Conservation (phyloP, 1,140 invertebrate genomes). For the Chironomus striatipennis region DNA sequence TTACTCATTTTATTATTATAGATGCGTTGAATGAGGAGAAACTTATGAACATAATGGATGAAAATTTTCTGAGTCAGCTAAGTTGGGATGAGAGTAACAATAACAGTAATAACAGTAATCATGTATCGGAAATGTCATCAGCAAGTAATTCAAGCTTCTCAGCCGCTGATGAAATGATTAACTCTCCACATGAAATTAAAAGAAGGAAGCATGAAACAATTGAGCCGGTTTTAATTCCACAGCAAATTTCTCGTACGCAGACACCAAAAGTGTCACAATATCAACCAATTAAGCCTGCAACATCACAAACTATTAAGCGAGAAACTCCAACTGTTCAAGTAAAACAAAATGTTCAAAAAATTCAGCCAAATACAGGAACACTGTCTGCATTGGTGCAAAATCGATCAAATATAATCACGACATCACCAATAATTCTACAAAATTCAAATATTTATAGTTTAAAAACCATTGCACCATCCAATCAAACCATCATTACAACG, state of each 20-base stretch:
- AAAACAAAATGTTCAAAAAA: background rate
- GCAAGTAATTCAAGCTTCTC: background rate
- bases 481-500: background rate
- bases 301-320: background rate
- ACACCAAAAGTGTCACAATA: slow-evolving; percentile 8
- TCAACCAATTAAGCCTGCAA: background rate
- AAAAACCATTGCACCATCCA: slow-evolving; percentile 9
- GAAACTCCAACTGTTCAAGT: background rate
- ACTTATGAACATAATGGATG: slow-evolving; percentile 18
- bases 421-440: background rate
- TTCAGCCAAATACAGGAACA: too few relatives aligned
- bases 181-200: background rate
- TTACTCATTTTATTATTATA: background rate
- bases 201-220: background rate
- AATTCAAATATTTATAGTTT: slow-evolving; percentile 8
- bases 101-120: background rate
- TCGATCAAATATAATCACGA: slow-evolving; percentile 17
- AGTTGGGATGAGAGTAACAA: slow-evolving; percentile 15
- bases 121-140: background rate
- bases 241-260: background rate
- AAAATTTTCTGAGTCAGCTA: slow-evolving; percentile 14
- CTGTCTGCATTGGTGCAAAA: background rate
- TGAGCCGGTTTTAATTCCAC: background rate
- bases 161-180: background rate
- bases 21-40: slow-evolving; percentile 15